Conservation (phyloP, 2,888 invertebrate genomes). For the Melieria picta region DNA sequence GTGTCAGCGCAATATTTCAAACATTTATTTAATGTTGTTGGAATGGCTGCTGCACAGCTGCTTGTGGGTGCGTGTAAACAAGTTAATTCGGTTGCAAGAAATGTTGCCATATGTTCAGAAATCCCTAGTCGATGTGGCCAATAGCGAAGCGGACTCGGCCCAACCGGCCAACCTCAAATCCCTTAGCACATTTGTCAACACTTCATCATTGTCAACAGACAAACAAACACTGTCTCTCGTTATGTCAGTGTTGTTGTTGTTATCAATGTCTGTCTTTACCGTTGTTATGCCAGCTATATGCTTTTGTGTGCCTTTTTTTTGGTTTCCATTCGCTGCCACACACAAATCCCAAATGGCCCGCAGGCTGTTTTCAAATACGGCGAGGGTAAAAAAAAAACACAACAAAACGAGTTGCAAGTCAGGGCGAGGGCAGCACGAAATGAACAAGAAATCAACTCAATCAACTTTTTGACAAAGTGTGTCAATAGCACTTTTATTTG, state of each 20-base stretch:
- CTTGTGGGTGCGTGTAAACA: too few species aligned
- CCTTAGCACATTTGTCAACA: slow-evolving; percentile 63
- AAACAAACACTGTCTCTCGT: too few species aligned
- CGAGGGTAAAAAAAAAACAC: slow-evolving; percentile 38
- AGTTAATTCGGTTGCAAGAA: too few species aligned
- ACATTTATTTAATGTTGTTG: too few species aligned
- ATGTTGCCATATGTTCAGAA: too few species aligned
- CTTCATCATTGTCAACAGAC: slow-evolving; percentile 58
- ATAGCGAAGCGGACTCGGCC: slow-evolving; percentile 25
- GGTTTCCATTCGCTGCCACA: background rate
- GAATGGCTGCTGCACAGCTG: too few species aligned
- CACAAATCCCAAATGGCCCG: slow-evolving; percentile 9
- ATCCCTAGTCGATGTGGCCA: too few species aligned
- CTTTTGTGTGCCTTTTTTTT: slow-evolving; percentile 10
- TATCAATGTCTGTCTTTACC: slow-evolving; percentile 16
- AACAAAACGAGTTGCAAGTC: slow-evolving; percentile 33
- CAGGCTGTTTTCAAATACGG: slow-evolving; percentile 26
- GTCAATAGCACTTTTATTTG: slow-evolving; percentile 61
- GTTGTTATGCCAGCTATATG: background rate
- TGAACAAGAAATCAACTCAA: slow-evolving; percentile 39
- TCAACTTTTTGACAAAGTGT: slow-evolving; percentile 56
- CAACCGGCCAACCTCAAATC: slow-evolving; percentile 57
- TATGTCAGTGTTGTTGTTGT: slow-evolving; percentile 18
- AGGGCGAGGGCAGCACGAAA: background rate
- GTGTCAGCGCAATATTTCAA: too few species aligned